Conservation (phyloP, 2,797 vertebrate genomes). For the Malurus leucopterus region DNA sequence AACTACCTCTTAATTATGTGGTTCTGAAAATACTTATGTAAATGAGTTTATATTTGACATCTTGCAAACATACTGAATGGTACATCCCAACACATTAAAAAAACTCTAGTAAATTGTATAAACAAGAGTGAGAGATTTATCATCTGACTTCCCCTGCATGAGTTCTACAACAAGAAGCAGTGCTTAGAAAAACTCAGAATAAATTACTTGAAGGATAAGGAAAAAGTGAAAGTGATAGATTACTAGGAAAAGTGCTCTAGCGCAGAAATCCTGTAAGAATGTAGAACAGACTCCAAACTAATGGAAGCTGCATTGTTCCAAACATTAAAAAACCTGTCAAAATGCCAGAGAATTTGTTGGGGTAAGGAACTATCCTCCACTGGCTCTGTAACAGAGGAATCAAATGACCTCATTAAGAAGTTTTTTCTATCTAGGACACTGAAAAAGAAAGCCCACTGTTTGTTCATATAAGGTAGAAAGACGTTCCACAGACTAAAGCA, state of each 20-base stretch:
- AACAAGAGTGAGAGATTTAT: not conserved
- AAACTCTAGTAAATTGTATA: not conserved
- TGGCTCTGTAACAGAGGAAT: conserved; percentile 3
- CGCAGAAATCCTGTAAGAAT: not conserved
- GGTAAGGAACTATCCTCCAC: not conserved
- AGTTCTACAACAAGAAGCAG: not conserved
- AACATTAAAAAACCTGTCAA: not conserved
- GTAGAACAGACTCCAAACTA: not conserved
- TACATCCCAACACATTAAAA: not conserved
- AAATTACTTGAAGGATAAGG: not conserved
- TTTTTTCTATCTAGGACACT: conserved; percentile 11
- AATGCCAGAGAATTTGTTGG: not conserved
- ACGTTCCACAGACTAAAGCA: not conserved
- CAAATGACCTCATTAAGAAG: conserved; percentile 19
- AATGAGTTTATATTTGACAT: not conserved
- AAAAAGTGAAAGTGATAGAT: not conserved
- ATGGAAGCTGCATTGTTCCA: not conserved
- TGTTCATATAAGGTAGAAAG: conserved; percentile 59
- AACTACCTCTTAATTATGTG: not conserved
- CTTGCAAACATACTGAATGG: not conserved
- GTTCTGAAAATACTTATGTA: not conserved
- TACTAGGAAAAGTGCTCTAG: not conserved
- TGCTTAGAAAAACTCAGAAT: not conserved
- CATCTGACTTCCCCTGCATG: not conserved
- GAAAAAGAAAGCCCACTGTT: not conserved